Evolutionary conservation across 2,888 invertebrate genomes (phyloP).

Genomic region (Dioctria rufipes): DNA sequence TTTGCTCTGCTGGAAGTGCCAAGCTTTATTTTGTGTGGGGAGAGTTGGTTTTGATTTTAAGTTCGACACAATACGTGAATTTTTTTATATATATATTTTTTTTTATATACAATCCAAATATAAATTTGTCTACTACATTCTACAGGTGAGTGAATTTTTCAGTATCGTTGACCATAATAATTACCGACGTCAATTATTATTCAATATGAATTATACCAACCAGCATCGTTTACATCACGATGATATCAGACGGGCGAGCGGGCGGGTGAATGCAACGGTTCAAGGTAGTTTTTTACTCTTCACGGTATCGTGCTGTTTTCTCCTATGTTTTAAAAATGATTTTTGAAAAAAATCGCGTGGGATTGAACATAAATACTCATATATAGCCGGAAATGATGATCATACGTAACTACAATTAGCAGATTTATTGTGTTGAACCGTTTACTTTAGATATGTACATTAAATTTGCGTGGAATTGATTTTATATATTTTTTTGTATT

Average conservation of each 20-base stretch:
- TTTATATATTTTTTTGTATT: neutral
- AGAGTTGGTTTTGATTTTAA: neutral
- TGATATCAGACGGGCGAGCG: too few relatives aligned
- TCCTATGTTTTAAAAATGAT: slow-evolving; percentile 7
- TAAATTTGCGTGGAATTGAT: neutral
- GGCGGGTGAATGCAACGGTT: neutral
- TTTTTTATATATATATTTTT: neutral
- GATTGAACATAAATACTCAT: neutral
- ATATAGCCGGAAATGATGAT: neutral
- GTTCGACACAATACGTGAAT: neutral
- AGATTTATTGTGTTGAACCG: neutral
- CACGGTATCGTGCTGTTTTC: slow-evolving; percentile 34
- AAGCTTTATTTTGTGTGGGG: neutral
- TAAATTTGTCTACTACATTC: neutral
- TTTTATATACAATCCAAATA: neutral
- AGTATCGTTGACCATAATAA: neutral
- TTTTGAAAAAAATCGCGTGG: slow-evolving; percentile 7
- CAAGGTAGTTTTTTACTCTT: slow-evolving; percentile 42
- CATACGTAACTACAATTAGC: neutral
- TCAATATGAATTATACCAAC: neutral
- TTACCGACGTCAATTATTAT: neutral
- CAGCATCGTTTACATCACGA: neutral
- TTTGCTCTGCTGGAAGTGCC: neutral
- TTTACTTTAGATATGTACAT: neutral
- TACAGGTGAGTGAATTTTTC: neutral